A percentile compares a stretch with the other conserved stretches of the same genome.
Evolutionary conservation across 2,797 vertebrate species (phyloP).

Genomic region (Numenius phaeopus): DNA sequence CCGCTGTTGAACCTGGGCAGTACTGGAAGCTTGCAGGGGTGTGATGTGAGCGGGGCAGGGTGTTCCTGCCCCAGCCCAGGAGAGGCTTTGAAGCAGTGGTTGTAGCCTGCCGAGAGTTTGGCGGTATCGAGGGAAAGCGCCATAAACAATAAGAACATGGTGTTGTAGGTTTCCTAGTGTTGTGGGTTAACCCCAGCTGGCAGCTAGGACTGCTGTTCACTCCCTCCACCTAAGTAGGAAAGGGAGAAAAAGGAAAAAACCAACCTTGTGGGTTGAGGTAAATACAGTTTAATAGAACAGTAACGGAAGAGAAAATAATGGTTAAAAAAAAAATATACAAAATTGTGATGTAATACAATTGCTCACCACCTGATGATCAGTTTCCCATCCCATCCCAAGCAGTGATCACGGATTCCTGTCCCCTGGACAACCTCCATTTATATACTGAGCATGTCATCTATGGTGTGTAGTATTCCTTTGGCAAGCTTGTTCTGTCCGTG

Average conservation of each 20-base stretch:
- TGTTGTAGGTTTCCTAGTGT: accelerated
- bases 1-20: background rate
- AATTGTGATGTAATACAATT: background rate
- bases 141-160: accelerated
- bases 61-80: background rate
- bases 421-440: background rate
- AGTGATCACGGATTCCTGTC: background rate
- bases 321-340: background rate
- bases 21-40: background rate
- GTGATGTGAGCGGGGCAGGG: background rate
- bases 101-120: background rate
- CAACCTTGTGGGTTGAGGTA: background rate
- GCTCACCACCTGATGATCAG: background rate
- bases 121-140: background rate
- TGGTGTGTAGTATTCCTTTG: background rate
- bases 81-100: background rate
- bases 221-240: background rate
- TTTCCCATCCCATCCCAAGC: background rate
- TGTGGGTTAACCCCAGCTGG: background rate
- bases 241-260: background rate
- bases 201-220: background rate
- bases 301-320: background rate
- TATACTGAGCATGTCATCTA: background rate
- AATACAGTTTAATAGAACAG: background rate
- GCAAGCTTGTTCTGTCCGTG: background rate